Conservation (phyloP, 2,113 vertebrate species). For the Odontesthes bonariensis region DNA sequence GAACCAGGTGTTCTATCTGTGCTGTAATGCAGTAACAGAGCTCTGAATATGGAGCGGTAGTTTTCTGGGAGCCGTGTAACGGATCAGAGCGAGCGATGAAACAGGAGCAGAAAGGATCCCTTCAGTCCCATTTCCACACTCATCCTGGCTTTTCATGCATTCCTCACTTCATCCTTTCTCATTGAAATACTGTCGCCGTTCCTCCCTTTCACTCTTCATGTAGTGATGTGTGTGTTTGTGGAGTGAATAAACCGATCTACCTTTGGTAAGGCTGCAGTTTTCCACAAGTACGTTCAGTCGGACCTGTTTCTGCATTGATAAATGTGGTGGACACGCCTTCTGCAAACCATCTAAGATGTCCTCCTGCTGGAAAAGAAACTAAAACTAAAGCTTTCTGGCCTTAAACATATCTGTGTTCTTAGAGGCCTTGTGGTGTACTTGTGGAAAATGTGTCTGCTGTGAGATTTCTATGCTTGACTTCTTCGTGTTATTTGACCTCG, state of each 20-base stretch:
- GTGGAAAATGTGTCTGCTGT: constrained; percentile 31
- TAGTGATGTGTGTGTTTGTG: constrained; percentile 35
- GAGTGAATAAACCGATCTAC: neutral
- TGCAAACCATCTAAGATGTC: too few relatives aligned
- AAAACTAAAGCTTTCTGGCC: too few relatives aligned
- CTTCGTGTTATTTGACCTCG: constrained; percentile 5
- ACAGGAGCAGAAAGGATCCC: too few relatives aligned
- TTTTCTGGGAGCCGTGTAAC: too few relatives aligned
- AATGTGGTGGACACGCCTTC: too few relatives aligned
- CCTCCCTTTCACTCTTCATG: constrained; percentile 4
- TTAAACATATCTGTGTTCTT: too few relatives aligned
- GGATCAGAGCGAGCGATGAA: too few relatives aligned
- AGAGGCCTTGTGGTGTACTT: neutral
- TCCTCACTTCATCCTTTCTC: constrained; percentile 3
- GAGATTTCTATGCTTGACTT: neutral
- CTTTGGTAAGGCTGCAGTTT: constrained; percentile 2
- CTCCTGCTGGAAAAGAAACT: too few relatives aligned
- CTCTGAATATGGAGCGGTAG: too few relatives aligned
- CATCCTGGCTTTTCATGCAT: neutral
- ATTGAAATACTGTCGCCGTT: constrained; percentile 6
- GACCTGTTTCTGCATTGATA: too few relatives aligned
- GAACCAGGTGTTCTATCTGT: too few relatives aligned
- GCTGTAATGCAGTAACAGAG: too few relatives aligned
- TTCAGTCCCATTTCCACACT: neutral
- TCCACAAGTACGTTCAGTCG: constrained; percentile 32